Conservation (phyloP, 2,888 invertebrate genomes). For the Pocota personata region DNA sequence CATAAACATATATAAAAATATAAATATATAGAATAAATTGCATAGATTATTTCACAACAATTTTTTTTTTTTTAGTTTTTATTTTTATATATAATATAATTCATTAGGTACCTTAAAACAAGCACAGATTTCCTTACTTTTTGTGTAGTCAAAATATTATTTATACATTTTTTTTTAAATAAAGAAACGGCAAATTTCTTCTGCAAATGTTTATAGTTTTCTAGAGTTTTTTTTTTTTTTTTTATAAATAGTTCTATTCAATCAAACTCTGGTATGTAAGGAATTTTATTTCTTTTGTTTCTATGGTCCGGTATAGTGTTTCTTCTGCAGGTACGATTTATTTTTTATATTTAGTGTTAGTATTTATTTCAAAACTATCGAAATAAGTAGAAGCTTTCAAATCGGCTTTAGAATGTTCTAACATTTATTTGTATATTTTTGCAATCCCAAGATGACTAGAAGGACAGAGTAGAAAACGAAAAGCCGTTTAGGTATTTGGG, state of each 20-base stretch:
- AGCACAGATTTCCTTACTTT: constrained; percentile 6
- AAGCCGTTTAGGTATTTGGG: background rate
- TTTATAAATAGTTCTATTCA: background rate
- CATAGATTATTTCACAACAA: constrained; percentile 22
- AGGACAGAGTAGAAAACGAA: constrained; percentile 20
- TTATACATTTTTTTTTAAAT: background rate
- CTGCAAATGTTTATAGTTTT: constrained; percentile 7
- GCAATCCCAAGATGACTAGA: constrained; percentile 13
- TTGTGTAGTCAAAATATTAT: background rate
- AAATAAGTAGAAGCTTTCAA: background rate
- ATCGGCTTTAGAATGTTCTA: background rate
- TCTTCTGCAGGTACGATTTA: constrained; percentile 30
- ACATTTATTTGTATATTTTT: background rate
- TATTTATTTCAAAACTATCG: background rate
- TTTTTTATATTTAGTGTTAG: background rate
- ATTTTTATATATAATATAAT: background rate
- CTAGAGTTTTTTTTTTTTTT: background rate
- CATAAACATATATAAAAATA: background rate
- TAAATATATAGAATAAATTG: background rate
- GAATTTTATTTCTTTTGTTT: constrained; percentile 13
- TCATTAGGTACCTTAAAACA: constrained; percentile 39
- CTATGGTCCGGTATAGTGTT: constrained; percentile 32
- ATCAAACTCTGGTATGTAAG: background rate
- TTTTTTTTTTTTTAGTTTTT: background rate
- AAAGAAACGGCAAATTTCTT: constrained; percentile 7